phyloP scores from a whole-genome alignment of 2,888 invertebrate species.

The Lepidonotus clava region DNA sequence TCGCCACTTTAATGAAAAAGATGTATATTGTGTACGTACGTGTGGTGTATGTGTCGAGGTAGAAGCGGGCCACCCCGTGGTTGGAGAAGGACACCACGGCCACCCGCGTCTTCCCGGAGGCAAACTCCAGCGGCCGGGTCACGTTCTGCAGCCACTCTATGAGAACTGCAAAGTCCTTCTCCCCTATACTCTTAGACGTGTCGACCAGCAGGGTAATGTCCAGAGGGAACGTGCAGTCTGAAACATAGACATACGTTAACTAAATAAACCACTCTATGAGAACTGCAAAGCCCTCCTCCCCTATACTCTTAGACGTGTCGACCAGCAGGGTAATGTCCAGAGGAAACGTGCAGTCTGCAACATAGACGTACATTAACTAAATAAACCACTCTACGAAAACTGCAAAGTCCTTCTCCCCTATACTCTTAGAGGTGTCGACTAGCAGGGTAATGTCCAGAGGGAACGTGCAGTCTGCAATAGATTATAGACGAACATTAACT shows the following conservation, averaged over 20 bases:
- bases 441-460: conserved; percentile 59
- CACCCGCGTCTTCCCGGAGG: conserved; percentile 66
- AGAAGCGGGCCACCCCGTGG: conserved; percentile 72
- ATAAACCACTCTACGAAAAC: no score
- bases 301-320: conserved; percentile 58
- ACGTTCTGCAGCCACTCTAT: conserved; percentile 53
- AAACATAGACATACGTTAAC: no score
- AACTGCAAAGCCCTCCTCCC: conserved; percentile 50
- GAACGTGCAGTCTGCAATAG: conserved; percentile 56
- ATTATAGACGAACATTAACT: no score
- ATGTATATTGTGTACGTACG: neutral
- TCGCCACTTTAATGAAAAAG: no score
- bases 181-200: conserved; percentile 57
- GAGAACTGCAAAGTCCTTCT: conserved; percentile 47
- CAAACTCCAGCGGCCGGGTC: conserved; percentile 54
- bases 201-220: conserved; percentile 61
- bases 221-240: conserved; percentile 56
- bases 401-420: conserved; percentile 57
- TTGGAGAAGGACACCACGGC: conserved; percentile 77
- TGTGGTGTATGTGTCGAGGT: conserved; percentile 69
- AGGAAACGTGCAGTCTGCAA: conserved; percentile 55
- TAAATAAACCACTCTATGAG: conserved; percentile 54
- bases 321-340: conserved; percentile 59
- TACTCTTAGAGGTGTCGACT: conserved; percentile 58
- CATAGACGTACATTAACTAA: no score